A percentile compares a stretch with the other conserved stretches of the same genome.
Evolutionary conservation across 1,140 invertebrate species (phyloP).

Genomic region (Drosophila quadrilineata): DNA sequence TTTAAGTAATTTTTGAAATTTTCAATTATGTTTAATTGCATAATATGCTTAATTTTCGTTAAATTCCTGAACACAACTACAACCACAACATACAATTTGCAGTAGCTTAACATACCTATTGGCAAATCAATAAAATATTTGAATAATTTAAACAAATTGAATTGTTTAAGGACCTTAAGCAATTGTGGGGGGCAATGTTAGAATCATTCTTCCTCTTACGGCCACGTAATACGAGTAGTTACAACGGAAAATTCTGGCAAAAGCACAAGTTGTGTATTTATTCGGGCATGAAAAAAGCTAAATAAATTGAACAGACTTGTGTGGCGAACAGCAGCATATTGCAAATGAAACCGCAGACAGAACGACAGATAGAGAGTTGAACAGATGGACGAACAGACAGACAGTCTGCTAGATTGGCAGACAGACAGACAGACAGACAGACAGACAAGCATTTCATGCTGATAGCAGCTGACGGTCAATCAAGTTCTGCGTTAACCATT

Average conservation of each 20-base stretch:
- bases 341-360: conserved; percentile 18
- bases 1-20: too few relatives aligned
- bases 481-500: conserved; percentile 61
- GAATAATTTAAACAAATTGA: background rate
- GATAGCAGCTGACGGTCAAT: conserved; percentile 71
- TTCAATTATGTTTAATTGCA: too few relatives aligned
- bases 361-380: background rate
- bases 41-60: too few relatives aligned
- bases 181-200: too few relatives aligned
- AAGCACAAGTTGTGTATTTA: conserved; percentile 51
- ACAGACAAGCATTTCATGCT: conserved; percentile 38
- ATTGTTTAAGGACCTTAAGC: too few relatives aligned
- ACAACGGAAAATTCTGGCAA: conserved; percentile 18
- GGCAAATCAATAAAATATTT: conserved; percentile 2
- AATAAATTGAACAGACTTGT: conserved; percentile 27
- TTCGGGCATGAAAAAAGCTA: conserved; percentile 45
- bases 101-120: too few relatives aligned
- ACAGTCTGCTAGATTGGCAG: too few relatives aligned
- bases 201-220: too few relatives aligned
- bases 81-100: too few relatives aligned
- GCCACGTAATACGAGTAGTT: background rate
- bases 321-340: too few relatives aligned
- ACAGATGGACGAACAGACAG: conserved; percentile 6
- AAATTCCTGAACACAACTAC: too few relatives aligned
- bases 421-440: background rate